A percentile compares a stretch with the other conserved stretches of the same genome.
Evolutionary conservation across 2,888 invertebrate genomes (phyloP).

Genomic region (Eupeodes luniger): DNA sequence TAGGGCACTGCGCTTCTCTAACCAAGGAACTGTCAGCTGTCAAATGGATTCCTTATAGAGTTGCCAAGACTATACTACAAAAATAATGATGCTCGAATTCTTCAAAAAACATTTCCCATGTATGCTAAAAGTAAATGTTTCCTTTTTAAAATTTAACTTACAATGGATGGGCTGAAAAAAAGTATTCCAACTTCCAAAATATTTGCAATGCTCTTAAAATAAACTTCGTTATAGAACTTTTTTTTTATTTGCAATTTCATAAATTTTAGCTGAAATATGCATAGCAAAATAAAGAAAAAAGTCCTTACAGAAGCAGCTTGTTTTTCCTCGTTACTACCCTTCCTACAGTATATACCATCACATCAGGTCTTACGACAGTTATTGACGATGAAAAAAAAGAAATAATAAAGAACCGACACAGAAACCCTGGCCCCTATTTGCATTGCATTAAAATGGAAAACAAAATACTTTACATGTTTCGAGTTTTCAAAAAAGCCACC

Average conservation of each 20-base stretch:
- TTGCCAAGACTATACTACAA: too few species aligned
- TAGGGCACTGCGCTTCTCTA: too few species aligned
- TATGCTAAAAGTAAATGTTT: too few species aligned
- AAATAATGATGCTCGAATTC: too few species aligned
- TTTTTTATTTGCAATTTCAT: constrained; percentile 44
- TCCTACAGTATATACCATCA: not conserved
- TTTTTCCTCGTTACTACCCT: constrained; percentile 1
- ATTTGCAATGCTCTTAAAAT: constrained; percentile 37
- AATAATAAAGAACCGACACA: constrained; percentile 5
- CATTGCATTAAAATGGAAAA: constrained; percentile 72
- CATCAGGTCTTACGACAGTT: constrained; percentile 12
- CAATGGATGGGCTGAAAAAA: too few species aligned
- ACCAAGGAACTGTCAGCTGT: too few species aligned
- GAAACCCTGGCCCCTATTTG: constrained; percentile 65
- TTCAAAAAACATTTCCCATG: too few species aligned
- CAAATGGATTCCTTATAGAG: too few species aligned
- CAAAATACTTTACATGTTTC: constrained; percentile 70
- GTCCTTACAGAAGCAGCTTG: constrained; percentile 17
- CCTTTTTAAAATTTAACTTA: too few species aligned
- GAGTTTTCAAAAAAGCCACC: constrained; percentile 51
- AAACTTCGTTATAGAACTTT: constrained; percentile 32
- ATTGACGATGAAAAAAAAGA: constrained; percentile 32
- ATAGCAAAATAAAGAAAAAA: constrained; percentile 5
- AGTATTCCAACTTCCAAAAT: not conserved
- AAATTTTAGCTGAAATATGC: constrained; percentile 54